phyloP scores from a whole-genome alignment of 2,113 vertebrate genomes.

The Riparia riparia region DNA sequence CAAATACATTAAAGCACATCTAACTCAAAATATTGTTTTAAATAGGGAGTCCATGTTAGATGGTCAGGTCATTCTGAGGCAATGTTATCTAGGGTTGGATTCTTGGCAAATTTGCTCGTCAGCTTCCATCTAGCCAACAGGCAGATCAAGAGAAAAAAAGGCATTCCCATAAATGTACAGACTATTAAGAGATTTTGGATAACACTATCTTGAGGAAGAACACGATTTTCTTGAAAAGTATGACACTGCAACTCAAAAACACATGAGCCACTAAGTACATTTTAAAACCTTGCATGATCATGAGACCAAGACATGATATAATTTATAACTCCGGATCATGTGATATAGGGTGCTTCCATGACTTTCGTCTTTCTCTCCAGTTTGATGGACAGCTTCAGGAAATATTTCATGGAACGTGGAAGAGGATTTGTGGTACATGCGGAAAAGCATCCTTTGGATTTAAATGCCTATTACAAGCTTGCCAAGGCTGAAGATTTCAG shows the following conservation, averaged over 20 bases:
- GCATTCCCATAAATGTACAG: background rate
- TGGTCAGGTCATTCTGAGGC: background rate
- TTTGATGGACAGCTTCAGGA: background rate
- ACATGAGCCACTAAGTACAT: background rate
- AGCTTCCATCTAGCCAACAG: background rate
- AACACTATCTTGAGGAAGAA: background rate
- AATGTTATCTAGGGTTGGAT: background rate
- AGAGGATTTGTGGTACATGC: fast-evolving
- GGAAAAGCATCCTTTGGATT: background rate
- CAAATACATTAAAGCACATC: background rate
- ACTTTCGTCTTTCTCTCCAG: background rate
- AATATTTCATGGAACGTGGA: background rate
- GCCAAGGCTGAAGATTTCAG: background rate
- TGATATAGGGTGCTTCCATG: background rate
- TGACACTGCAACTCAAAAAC: background rate
- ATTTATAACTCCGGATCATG: background rate
- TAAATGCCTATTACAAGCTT: background rate
- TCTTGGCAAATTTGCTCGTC: background rate
- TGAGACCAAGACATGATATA: background rate
- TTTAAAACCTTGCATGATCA: background rate
- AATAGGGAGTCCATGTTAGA: background rate
- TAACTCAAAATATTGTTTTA: background rate
- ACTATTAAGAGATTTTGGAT: background rate
- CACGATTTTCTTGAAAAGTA: background rate
- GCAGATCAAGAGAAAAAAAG: background rate